phyloP scores from a whole-genome alignment of 2,797 vertebrate species.

The Graptemys geographica region DNA sequence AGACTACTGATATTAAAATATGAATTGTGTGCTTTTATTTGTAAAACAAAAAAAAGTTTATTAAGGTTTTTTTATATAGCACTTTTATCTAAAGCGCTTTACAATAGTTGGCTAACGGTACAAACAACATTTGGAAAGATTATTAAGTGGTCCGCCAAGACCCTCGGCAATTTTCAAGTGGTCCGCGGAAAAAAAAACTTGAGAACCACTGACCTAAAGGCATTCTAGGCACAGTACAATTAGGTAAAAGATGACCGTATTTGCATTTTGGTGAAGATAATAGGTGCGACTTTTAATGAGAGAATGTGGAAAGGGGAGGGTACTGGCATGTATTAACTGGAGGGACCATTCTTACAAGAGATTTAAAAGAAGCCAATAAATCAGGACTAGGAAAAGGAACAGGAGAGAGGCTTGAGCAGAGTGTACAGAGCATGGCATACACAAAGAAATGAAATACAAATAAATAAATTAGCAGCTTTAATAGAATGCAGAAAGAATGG shows the following conservation, averaged over 20 bases:
- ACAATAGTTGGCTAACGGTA: no score
- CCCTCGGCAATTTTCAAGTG: no score
- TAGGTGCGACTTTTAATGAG: accelerated
- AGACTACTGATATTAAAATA: no score
- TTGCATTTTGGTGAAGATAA: accelerated
- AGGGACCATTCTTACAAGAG: accelerated
- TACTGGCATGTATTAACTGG: accelerated
- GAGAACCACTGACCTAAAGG: background rate
- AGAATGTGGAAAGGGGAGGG: background rate
- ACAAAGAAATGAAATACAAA: accelerated
- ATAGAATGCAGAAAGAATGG: accelerated
- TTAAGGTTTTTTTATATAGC: no score
- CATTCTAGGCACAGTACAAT: accelerated
- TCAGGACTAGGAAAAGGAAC: background rate
- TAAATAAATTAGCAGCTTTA: background rate
- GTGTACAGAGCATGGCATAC: background rate
- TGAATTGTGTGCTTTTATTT: no score
- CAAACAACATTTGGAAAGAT: no score
- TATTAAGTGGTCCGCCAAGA: no score
- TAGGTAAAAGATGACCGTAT: background rate
- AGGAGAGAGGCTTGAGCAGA: background rate
- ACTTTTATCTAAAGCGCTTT: no score
- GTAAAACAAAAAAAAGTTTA: no score
- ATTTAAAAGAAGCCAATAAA: background rate
- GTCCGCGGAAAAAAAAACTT: no score